Evolutionary conservation across 1,140 invertebrate genomes (phyloP).

Genomic region (Apocrypta bakeri): DNA sequence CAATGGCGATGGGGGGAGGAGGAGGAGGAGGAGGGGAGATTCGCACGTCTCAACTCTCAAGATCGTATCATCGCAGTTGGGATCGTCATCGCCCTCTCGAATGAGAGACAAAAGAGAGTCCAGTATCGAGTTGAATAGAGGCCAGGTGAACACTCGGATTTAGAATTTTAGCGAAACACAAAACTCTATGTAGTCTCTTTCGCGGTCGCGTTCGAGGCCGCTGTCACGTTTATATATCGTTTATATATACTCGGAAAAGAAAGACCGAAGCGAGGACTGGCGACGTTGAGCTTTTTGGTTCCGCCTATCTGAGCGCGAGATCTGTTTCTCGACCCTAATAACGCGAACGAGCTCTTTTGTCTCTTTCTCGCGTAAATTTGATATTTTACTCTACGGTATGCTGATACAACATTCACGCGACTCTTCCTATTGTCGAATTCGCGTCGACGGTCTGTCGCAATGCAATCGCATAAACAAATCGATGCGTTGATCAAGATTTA

Average conservation of each 20-base stretch:
- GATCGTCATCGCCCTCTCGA: not conserved
- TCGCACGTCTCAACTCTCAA: too few species aligned
- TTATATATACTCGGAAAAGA: not conserved
- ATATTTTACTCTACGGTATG: too few species aligned
- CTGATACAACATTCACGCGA: too few species aligned
- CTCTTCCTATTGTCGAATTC: not conserved
- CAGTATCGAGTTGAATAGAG: conserved; percentile 22
- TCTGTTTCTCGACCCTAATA: not conserved
- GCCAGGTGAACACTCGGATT: conserved; percentile 29
- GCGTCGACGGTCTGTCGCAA: not conserved
- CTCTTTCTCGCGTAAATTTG: not conserved
- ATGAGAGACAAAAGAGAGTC: conserved; percentile 2
- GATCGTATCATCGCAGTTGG: too few species aligned
- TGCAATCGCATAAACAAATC: not conserved
- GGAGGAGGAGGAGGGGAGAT: too few species aligned
- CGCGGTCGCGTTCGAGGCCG: conserved; percentile 14
- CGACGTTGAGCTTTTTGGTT: not conserved
- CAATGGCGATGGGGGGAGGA: too few species aligned
- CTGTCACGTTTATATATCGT: too few species aligned
- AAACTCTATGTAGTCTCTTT: not conserved
- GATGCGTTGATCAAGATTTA: conserved; percentile 40
- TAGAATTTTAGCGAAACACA: conserved; percentile 33
- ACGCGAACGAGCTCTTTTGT: not conserved
- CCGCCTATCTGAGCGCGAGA: conserved; percentile 1
- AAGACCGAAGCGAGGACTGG: conserved; percentile 10